Conservation (phyloP, 2,797 vertebrate genomes). For the Orestias chungarensis region DNA sequence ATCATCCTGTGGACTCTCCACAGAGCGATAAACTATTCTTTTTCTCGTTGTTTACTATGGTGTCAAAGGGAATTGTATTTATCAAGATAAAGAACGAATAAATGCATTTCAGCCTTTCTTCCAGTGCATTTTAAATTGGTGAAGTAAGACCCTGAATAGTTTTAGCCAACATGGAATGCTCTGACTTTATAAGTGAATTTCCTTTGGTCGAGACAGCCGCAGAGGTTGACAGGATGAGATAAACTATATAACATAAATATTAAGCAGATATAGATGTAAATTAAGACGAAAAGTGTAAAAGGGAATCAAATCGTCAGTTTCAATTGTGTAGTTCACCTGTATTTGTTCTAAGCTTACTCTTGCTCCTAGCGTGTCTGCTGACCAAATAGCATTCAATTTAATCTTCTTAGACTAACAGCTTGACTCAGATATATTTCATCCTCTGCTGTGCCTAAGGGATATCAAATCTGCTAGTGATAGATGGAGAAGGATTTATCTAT, state of each 20-base stretch:
- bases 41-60: conserved; percentile 2
- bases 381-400: conserved; percentile 71
- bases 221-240: conserved; percentile 9
- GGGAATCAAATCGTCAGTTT: conserved; percentile 46
- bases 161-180: conserved; percentile 30
- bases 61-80: conserved; percentile 51
- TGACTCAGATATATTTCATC: conserved; percentile 62
- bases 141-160: conserved; percentile 22
- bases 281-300: conserved; percentile 31
- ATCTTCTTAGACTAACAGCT: conserved; percentile 73
- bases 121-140: not conserved
- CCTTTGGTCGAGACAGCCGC: conserved; percentile 9
- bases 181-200: conserved; percentile 21
- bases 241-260: conserved; percentile 33
- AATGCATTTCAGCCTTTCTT: conserved; percentile 3
- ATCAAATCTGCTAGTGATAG: conserved; percentile 56
- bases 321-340: conserved; percentile 34
- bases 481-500: conserved; percentile 57
- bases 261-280: conserved; percentile 25
- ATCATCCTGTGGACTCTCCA: not conserved
- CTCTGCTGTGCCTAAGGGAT: conserved; percentile 58
- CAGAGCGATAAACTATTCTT: not conserved
- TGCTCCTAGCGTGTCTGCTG: conserved; percentile 61
- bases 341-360: conserved; percentile 53
- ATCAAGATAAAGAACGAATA: conserved; percentile 47